These are phyloP conservation scores for Carpatolechia fugitivella DNA, from an alignment of 2,888 invertebrate species.

Conservation along the genomic window DNA sequence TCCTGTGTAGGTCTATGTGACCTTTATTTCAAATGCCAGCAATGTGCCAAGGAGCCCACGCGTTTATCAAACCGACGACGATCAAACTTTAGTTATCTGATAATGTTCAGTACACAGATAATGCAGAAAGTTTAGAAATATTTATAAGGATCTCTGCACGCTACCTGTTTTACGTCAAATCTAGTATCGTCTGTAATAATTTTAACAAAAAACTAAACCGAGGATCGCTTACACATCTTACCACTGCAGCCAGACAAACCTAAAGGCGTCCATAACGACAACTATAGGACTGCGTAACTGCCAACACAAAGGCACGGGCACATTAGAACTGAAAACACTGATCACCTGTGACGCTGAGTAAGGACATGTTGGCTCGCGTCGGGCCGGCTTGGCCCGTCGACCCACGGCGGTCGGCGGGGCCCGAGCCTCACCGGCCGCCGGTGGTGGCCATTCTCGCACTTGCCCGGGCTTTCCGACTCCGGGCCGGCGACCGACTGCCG, in stretches of 20 bases:
- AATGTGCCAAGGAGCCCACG: slow-evolving; percentile 19
- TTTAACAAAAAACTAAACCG: too few relatives aligned
- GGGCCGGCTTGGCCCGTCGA: slow-evolving; percentile 72
- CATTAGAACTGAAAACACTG: slow-evolving; percentile 38
- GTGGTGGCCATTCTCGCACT: slow-evolving; percentile 71
- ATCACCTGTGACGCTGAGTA: slow-evolving; percentile 78
- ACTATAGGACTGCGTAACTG: slow-evolving; percentile 46
- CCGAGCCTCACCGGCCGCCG: slow-evolving; percentile 78
- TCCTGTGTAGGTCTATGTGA: slow-evolving; percentile 4
- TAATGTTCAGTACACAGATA: slow-evolving; percentile 19
- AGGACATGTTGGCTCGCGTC: slow-evolving; percentile 73
- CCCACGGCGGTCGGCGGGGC: slow-evolving; percentile 78
- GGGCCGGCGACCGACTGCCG: slow-evolving; percentile 71
- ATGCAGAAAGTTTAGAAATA: too few relatives aligned
- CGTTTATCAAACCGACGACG: slow-evolving; percentile 35
- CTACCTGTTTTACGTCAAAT: too few relatives aligned
- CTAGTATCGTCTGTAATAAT: too few relatives aligned
- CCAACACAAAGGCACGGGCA: slow-evolving; percentile 47
- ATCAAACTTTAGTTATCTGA: slow-evolving; percentile 46
- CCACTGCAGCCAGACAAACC: slow-evolving; percentile 2
- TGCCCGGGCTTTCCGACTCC: slow-evolving; percentile 58
- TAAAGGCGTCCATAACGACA: slow-evolving; percentile 54
- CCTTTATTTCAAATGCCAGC: slow-evolving; percentile 17
- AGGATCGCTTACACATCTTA: slow-evolving; percentile 6
- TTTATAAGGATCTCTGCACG: too few relatives aligned